Conservation (phyloP, 2,113 vertebrate genomes). For the Balaeniceps rex region DNA sequence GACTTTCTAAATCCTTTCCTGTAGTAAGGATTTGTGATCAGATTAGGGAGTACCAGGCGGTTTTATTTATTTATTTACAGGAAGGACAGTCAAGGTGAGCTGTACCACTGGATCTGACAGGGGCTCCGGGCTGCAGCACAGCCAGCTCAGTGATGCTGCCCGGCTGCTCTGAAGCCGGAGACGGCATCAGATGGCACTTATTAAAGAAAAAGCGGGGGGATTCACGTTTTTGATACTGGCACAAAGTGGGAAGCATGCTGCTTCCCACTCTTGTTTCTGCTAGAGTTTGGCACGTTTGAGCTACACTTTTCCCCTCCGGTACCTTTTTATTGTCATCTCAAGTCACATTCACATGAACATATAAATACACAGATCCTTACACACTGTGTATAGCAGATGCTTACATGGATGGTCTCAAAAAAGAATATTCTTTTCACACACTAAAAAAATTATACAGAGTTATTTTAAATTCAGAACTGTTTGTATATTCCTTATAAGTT, state of each 20-base stretch:
- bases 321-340: constrained; percentile 54
- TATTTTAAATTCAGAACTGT: constrained; percentile 78
- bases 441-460: constrained; percentile 74
- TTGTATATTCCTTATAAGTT: constrained; percentile 91
- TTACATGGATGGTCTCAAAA: constrained; percentile 62
- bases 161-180: neutral
- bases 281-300: neutral
- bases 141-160: neutral
- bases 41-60: constrained; percentile 6
- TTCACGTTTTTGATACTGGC: neutral
- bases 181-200: neutral
- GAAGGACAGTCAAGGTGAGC: constrained; percentile 50
- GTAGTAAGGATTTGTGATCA: constrained; percentile 30
- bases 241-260: neutral
- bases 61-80: constrained; percentile 39
- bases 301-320: neutral
- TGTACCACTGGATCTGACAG: neutral
- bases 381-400: constrained; percentile 49
- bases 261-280: constrained; percentile 45
- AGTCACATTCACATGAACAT: constrained; percentile 20
- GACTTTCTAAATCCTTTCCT: constrained; percentile 10
- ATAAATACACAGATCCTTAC: constrained; percentile 41
- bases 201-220: neutral
- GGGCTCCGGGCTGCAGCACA: neutral
- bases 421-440: constrained; percentile 71